Evolutionary conservation across 2,888 invertebrate genomes (phyloP).

Genomic region (Nephrotoma appendiculata): DNA sequence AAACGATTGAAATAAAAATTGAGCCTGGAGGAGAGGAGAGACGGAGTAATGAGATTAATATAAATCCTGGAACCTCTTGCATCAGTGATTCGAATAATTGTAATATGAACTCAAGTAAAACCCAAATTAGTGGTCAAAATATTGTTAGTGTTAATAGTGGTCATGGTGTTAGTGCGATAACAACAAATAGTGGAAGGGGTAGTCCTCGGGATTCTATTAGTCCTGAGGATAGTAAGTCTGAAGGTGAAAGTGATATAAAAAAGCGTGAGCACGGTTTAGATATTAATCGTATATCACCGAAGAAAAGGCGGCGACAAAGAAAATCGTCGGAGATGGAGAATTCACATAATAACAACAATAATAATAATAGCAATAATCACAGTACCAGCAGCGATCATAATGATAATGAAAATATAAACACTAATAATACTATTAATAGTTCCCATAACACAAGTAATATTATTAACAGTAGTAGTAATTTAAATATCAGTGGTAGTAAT

Average conservation of each 20-base stretch:
- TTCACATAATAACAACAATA: slow-evolving; percentile 17
- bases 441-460: not conserved
- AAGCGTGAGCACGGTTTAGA: slow-evolving; percentile 19
- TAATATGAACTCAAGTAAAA: not conserved
- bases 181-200: not conserved
- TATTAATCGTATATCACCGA: slow-evolving; percentile 24
- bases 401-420: not conserved
- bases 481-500: not conserved
- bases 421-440: slow-evolving; percentile 5
- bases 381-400: slow-evolving; percentile 22
- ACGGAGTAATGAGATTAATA: not conserved
- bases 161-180: slow-evolving; percentile 9
- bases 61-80: slow-evolving; percentile 6
- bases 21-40: not conserved
- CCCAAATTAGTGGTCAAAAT: not conserved
- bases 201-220: slow-evolving; percentile 29
- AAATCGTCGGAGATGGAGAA: slow-evolving; percentile 31
- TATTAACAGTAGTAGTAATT: not conserved
- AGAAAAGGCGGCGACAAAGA: slow-evolving; percentile 35
- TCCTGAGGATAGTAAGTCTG: slow-evolving; percentile 26
- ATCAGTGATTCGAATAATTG: slow-evolving; percentile 7
- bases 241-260: slow-evolving; percentile 24
- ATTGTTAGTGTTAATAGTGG: not conserved
- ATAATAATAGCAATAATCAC: slow-evolving; percentile 17
- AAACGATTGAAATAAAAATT: slow-evolving; percentile 5